Base-by-base conservation (phyloP, 2,797 vertebrate genomes). In the Nasua narica region DNA sequence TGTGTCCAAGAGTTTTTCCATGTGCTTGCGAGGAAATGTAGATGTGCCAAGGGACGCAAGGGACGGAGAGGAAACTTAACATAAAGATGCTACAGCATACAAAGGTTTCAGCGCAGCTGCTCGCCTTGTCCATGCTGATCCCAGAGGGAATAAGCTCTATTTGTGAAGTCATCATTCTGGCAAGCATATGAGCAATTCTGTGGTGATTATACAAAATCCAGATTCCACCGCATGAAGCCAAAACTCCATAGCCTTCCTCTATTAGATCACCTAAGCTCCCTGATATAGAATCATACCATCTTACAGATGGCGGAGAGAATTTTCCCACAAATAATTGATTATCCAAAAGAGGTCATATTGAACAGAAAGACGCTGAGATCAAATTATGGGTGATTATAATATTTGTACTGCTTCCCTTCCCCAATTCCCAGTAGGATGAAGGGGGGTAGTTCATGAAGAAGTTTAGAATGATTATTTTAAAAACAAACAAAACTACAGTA, bases 41-140 rank as follows among this genome's bases (percentile, higher is more conserved):
- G 29, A 23, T 60, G 2, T 11, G 35, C 18, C 32, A 25, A 9
- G 27, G 58, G 27, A 85, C 40, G 6, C 13, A 27, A 52, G 27
- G 23, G 12, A 25, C 27, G 3, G 8, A 43, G 16, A 50, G 4
- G 25, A 6, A 60, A 58, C 32, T 16, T 8, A 7, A 15, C 5
- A 46, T 52, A 29, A 23, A 32, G 14, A 37, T 3, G 1, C 32
- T 56, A 4, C 18, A 25, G 1, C 8, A 0, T 15, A 4, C 11
- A 40, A 9, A 14, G 15, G 69, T 15, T n/a, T 35, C 40, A 56
- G 8, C 2, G 0, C 13, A 1, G 5, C 21, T 56, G 1, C 23
- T 35, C 5, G 9, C 23, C 18, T 37, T 54, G 60, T 15, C 16
- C 13, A 37, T 5, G 21, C 35, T 0, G 27, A 18, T 23, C 8